Percentiles rank a stretch among this genome's conserved stretches.
These are phyloP conservation scores for Phalacrocorax aristotelis DNA, from an alignment of 2,113 vertebrate species.

Conservation along the genomic window DNA sequence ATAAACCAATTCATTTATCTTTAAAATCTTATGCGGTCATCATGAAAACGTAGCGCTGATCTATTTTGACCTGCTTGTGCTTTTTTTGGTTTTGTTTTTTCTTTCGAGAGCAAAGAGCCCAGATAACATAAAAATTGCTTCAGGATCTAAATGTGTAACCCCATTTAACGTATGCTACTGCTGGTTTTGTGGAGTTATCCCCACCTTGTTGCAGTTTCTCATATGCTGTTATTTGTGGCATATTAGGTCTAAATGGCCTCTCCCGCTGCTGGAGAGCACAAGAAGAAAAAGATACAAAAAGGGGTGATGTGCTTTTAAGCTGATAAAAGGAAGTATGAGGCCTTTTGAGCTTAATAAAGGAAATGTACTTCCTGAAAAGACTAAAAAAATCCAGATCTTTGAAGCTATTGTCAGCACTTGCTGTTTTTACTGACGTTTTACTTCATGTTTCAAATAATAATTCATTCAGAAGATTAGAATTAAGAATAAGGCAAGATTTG, in stretches of 20 bases:
- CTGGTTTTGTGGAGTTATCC: not conserved
- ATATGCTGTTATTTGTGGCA: not conserved
- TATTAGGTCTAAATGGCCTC: not conserved
- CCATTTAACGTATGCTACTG: not conserved
- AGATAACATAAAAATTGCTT: not conserved
- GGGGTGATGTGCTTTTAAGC: not conserved
- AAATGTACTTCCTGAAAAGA: conserved; percentile 13
- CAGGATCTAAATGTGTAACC: not conserved
- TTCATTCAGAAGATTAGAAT: not conserved
- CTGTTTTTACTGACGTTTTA: not conserved
- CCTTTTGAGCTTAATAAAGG: not conserved
- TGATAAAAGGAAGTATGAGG: not conserved
- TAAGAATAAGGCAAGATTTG: not conserved
- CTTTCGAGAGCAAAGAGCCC: not conserved
- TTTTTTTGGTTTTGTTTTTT: not conserved
- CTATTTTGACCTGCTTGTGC: not conserved
- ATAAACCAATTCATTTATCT: not conserved
- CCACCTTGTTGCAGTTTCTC: not conserved
- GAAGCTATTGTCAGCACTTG: not conserved
- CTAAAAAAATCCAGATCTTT: not conserved
- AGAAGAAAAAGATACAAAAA: not conserved
- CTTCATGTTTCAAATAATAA: not conserved
- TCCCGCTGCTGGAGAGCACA: not conserved
- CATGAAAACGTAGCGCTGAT: not conserved
- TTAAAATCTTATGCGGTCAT: not conserved